Evolutionary conservation across 2,888 invertebrate genomes (phyloP).

Genomic region (Drosophila longiperda): DNA sequence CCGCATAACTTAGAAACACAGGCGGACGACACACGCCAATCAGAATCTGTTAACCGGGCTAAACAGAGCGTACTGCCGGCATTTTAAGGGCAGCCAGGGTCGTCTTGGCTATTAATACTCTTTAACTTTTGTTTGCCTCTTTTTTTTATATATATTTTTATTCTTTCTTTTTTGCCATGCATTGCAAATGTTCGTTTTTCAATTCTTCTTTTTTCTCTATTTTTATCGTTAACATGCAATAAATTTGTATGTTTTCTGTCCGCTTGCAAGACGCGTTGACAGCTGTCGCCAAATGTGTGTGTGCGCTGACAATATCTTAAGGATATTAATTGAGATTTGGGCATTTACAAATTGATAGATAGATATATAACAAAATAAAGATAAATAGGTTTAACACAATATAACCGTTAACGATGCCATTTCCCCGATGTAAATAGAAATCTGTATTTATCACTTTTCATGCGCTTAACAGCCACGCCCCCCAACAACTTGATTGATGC

Average conservation of each 20-base stretch:
- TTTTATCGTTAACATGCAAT: slow-evolving; percentile 56
- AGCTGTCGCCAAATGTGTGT: slow-evolving; percentile 61
- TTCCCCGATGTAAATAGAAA: slow-evolving; percentile 45
- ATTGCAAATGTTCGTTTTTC: slow-evolving; percentile 11
- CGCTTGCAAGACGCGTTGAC: slow-evolving; percentile 65
- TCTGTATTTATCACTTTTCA: slow-evolving; percentile 66
- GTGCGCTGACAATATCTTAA: slow-evolving; percentile 37
- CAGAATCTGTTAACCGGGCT: slow-evolving; percentile 50
- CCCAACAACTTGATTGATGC: slow-evolving; percentile 58
- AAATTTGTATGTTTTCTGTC: slow-evolving; percentile 65
- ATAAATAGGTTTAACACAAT: neutral
- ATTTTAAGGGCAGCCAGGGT: slow-evolving; percentile 79
- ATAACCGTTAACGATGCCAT: slow-evolving; percentile 7
- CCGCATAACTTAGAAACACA: slow-evolving; percentile 42
- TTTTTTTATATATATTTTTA: neutral
- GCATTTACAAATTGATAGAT: slow-evolving; percentile 11
- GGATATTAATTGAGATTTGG: slow-evolving; percentile 20
- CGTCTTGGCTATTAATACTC: slow-evolving; percentile 70
- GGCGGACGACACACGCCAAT: slow-evolving; percentile 29
- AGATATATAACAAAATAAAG: neutral
- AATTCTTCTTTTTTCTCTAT: slow-evolving; percentile 20
- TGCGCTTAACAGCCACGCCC: slow-evolving; percentile 64
- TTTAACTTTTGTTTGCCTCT: slow-evolving; percentile 29
- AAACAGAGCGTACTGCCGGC: slow-evolving; percentile 68
- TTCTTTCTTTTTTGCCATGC: slow-evolving; percentile 8